Evolutionary conservation across 2,113 vertebrate genomes (phyloP).

Genomic region (Entosphenus tridentatus): DNA sequence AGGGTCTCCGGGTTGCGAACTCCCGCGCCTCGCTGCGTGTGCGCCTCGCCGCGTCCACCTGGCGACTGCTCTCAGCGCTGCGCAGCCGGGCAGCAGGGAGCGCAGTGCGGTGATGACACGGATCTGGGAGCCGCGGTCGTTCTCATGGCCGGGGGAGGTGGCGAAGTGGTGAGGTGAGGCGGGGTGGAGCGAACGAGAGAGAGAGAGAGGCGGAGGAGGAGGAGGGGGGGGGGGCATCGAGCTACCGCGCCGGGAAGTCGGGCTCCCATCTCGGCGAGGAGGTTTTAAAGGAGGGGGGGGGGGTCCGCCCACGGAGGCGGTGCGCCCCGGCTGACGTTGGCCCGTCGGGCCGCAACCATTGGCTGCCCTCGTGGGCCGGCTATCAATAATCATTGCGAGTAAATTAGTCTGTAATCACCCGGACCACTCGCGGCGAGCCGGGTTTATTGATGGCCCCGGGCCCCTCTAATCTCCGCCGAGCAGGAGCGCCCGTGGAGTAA

Average conservation of each 20-base stretch:
- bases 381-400: conserved; percentile 6
- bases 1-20: no score
- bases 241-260: neutral
- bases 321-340: neutral
- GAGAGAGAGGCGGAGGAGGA: no score
- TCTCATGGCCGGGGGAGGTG: no score
- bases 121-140: no score
- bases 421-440: conserved; percentile 3
- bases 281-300: conserved; percentile 5
- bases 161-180: no score
- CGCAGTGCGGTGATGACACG: no score
- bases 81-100: no score
- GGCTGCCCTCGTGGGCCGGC: neutral
- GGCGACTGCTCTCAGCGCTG: no score
- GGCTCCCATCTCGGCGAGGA: conserved; percentile 1
- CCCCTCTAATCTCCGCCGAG: conserved; percentile 2
- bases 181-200: no score
- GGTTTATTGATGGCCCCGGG: neutral
- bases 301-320: neutral
- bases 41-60: no score
- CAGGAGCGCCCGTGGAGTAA: neutral
- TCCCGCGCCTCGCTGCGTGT: no score
- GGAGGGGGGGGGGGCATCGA: no score
- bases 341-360: neutral
- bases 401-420: conserved; percentile 6